Conservation (phyloP, 2,797 vertebrate genomes). For the Ctenopoma multispine region DNA sequence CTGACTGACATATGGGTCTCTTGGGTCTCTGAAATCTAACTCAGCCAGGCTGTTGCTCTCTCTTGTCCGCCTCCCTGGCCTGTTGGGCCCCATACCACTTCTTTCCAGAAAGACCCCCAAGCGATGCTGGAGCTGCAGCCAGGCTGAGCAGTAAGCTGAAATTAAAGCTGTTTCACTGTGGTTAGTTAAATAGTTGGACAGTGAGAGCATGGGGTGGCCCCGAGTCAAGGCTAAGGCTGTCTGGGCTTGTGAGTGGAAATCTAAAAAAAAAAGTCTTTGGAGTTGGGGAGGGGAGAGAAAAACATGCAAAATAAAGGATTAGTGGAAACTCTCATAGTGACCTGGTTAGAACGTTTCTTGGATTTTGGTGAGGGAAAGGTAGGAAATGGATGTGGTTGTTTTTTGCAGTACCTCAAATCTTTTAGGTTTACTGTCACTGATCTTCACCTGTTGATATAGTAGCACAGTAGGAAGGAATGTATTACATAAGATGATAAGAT, state of each 20-base stretch:
- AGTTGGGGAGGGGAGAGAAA: constrained; percentile 57
- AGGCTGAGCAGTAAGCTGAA: constrained; percentile 79
- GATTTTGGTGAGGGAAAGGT: constrained; percentile 26
- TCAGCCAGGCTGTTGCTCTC: constrained; percentile 70
- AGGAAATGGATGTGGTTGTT: constrained; percentile 27
- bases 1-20: constrained; percentile 76
- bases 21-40: constrained; percentile 65
- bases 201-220: constrained; percentile 82
- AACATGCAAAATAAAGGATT: constrained; percentile 73
- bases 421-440: constrained; percentile 51
- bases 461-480: constrained; percentile 59
- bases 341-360: constrained; percentile 69
- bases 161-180: constrained; percentile 84
- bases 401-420: constrained; percentile 34
- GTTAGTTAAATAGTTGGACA: constrained; percentile 85
- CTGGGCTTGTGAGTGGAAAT: constrained; percentile 77
- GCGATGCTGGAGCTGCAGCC: constrained; percentile 66
- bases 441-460: constrained; percentile 26
- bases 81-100: constrained; percentile 72
- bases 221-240: constrained; percentile 83
- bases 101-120: constrained; percentile 83
- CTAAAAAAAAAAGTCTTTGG: constrained; percentile 53
- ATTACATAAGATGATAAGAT: constrained; percentile 72
- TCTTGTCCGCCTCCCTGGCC: constrained; percentile 75
- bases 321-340: constrained; percentile 60